A percentile compares a stretch with the other conserved stretches of the same genome.
Evolutionary conservation across 2,888 invertebrate species (phyloP).

Genomic region (Cataglyphis altisquamis): DNA sequence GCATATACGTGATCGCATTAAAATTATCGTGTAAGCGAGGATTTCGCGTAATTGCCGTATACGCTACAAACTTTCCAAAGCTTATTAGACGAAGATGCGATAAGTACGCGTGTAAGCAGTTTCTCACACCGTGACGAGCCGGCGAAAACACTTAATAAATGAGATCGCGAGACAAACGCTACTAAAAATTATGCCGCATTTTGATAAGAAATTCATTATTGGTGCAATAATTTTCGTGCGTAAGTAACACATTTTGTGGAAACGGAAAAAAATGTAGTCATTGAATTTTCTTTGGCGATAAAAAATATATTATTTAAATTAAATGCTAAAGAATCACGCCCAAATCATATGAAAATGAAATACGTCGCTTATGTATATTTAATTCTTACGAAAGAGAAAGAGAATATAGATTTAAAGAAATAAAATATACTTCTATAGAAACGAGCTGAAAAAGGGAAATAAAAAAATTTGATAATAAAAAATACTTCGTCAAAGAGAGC

Average conservation of each 20-base stretch:
- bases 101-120: not conserved
- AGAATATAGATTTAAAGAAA: not conserved
- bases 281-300: not conserved
- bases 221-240: not conserved
- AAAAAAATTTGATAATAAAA: not conserved
- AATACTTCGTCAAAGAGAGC: conserved; percentile 8
- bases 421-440: not conserved
- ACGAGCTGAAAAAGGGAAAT: not conserved
- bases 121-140: not conserved
- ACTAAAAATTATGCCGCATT: not conserved
- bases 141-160: conserved; percentile 1
- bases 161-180: not conserved
- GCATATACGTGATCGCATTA: conserved; percentile 17
- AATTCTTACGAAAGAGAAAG: not conserved
- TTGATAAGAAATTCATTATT: not conserved
- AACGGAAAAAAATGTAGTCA: not conserved
- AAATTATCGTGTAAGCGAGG: conserved; percentile 51
- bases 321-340: not conserved
- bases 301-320: not conserved
- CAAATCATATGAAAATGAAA: not conserved
- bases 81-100: conserved; percentile 16
- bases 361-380: not conserved
- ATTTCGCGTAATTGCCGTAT: conserved; percentile 32
- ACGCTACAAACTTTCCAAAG: conserved; percentile 27
- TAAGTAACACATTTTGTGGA: not conserved